Conservation (phyloP, 2,113 vertebrate genomes). For the Rhineura floridana region DNA sequence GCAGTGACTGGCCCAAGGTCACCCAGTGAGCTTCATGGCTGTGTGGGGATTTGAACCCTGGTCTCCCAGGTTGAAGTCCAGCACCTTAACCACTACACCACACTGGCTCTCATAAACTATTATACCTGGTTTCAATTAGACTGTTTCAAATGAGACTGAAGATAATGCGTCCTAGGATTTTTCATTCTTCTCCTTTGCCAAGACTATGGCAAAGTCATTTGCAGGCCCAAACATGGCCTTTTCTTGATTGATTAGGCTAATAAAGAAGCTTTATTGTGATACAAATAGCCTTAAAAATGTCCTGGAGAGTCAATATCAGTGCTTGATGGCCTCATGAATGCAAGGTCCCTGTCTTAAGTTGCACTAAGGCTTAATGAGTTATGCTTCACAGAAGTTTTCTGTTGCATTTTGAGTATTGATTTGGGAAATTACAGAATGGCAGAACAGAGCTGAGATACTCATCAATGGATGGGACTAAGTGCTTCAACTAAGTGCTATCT, state of each 20-base stretch:
- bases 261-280: conserved; percentile 79
- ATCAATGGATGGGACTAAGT: conserved; percentile 43
- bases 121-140: conserved; percentile 76
- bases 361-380: conserved; percentile 70
- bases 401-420: conserved; percentile 63
- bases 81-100: no score
- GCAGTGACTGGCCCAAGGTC: no score
- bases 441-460: conserved; percentile 50
- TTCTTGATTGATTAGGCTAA: conserved; percentile 76
- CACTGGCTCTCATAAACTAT: no score
- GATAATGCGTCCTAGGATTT: conserved; percentile 77
- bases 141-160: conserved; percentile 75
- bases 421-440: conserved; percentile 57
- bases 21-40: no score
- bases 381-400: conserved; percentile 66
- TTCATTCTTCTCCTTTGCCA: conserved; percentile 64
- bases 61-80: no score
- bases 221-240: conserved; percentile 69
- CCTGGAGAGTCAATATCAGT: conserved; percentile 76
- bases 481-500: conserved; percentile 53
- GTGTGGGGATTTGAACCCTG: no score
- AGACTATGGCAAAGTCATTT: conserved; percentile 71
- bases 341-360: conserved; percentile 71
- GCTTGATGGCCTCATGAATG: conserved; percentile 71
- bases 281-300: conserved; percentile 80